These are phyloP conservation scores for Cavia porcellus DNA, from an alignment of 2,113 vertebrate species.

Conservation along the genomic window DNA sequence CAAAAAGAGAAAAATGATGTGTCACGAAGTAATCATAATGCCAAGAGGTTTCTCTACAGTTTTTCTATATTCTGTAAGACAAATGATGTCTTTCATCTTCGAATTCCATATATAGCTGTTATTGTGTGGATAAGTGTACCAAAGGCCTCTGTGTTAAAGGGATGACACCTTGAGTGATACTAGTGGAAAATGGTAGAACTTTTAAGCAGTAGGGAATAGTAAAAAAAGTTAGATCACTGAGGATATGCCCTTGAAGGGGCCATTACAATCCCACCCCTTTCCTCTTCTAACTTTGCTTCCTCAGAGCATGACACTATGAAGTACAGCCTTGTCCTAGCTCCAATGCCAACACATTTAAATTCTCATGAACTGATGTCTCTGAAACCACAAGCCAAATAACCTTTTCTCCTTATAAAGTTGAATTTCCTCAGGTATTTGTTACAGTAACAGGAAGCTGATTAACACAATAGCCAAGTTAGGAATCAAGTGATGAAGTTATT, in stretches of 20 bases:
- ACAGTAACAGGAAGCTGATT: background rate
- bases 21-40: background rate
- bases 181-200: background rate
- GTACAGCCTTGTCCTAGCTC: background rate
- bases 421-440: background rate
- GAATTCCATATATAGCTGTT: background rate
- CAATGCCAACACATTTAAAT: background rate
- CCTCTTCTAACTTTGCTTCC: background rate
- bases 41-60: background rate
- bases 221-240: background rate
- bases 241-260: background rate
- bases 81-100: background rate
- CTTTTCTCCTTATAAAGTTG: background rate
- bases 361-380: background rate
- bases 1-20: background rate
- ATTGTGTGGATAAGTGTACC: too few relatives aligned
- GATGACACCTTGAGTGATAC: too few relatives aligned
- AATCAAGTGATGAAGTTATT: background rate
- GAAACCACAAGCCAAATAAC: background rate
- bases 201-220: background rate
- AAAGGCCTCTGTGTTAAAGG: background rate
- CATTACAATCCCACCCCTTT: background rate
- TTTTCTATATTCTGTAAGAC: background rate
- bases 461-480: background rate
- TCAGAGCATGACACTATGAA: background rate